These are phyloP conservation scores for Mactra quadrangularis DNA, from an alignment of 1,140 invertebrate genomes.

Conservation along the genomic window DNA sequence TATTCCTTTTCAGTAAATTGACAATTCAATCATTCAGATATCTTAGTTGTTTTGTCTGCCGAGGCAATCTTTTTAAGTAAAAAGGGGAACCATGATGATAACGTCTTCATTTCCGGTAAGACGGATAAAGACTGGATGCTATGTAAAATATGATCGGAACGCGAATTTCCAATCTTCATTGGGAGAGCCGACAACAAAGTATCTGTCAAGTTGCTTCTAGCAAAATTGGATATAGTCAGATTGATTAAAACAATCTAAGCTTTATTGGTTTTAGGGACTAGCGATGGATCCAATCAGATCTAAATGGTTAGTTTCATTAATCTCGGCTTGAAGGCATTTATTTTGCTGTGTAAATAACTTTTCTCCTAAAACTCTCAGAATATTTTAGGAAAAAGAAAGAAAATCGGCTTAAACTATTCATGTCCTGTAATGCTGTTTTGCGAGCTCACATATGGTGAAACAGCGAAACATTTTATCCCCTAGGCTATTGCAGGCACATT, in stretches of 20 bases:
- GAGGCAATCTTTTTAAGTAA: too few species aligned
- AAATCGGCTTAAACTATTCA: too few species aligned
- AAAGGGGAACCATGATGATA: too few species aligned
- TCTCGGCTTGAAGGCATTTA: neutral
- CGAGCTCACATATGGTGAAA: too few species aligned
- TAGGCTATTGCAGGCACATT: too few species aligned
- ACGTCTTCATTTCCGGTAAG: neutral
- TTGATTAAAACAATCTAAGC: conserved; percentile 5
- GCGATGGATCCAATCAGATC: neutral
- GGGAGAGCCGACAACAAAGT: neutral
- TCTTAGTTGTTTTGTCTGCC: too few species aligned
- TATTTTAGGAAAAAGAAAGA: too few species aligned
- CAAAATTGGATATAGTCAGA: conserved; percentile 17
- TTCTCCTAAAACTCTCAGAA: too few species aligned
- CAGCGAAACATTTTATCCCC: too few species aligned
- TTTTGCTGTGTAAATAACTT: conserved; percentile 7
- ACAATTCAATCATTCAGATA: too few species aligned
- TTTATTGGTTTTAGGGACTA: conserved; percentile 11
- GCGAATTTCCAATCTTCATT: neutral
- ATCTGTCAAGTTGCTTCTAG: conserved; percentile 7
- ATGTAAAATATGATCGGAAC: neutral
- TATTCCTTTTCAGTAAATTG: too few species aligned
- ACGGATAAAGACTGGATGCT: neutral
- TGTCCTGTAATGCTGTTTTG: too few species aligned
- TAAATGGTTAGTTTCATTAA: conserved; percentile 8